Evolutionary conservation across 2,113 vertebrate species (phyloP), one percentile per base, ranked within the genome.

Genomic region (Murina feae): DNA sequence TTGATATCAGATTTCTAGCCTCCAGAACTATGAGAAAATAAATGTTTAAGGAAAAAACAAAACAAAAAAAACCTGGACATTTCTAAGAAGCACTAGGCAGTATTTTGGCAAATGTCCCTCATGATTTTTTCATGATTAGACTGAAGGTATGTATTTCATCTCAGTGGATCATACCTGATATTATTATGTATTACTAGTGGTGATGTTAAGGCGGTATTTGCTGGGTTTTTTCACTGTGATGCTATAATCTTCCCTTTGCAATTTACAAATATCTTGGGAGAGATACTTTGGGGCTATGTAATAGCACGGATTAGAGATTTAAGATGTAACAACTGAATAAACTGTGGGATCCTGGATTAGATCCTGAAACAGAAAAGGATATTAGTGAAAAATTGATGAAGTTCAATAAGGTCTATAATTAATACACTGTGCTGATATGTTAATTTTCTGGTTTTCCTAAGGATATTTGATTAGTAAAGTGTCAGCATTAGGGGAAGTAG

Each of bases 331-430:
- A 86, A 91, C 13, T 51, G 86, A 74, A 85, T 16, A 12, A 14
- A 49, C 49, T 35, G 28, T 39, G 21, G 39, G 69, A 16, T 81
- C 65, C 58, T 35, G 44, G 49, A 88, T 71, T 75, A 85, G 51
- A 85, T 42, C 79, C 83, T 90, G 35, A 91, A 92, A 94, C 84
- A 82, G 35, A 81, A 89, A 75, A 80, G 35, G 51, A 35, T 6
- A 9, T 69, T 42, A 88, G 60, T 44, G 51, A 65, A 69, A 91
- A 74, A 75, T 12, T 51, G 32, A 85, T 2, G n/a, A 53, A 69
- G 25, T 47, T 79, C 18, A 76, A 0, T 7, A 44, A 47, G 10
- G n/a, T 66, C 88, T 74, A 0, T 6, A 30, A 32, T n/a, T 21
- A 71, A n/a, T 0, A 60, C 6, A 18, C 60, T 66, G 4, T 5